Conservation (phyloP, 2,888 invertebrate genomes). For the Apeira syringaria region DNA sequence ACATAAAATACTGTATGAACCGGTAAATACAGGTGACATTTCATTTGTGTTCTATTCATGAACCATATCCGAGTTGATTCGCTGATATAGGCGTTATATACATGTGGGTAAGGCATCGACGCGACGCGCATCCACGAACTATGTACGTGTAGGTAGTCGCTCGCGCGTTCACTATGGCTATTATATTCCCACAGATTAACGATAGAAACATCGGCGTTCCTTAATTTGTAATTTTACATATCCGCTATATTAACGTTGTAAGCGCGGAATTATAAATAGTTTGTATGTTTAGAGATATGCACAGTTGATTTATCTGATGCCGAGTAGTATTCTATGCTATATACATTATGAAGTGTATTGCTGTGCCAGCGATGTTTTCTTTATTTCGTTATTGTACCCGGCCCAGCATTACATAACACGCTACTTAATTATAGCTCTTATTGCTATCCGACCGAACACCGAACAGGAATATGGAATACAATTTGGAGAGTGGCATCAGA, state of each 20-base stretch:
- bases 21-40: not conserved
- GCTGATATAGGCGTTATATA: no score
- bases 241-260: slow-evolving; percentile 8
- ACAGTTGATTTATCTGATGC: slow-evolving; percentile 22
- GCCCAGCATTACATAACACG: not conserved
- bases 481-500: not conserved
- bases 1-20: not conserved
- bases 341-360: slow-evolving; percentile 20
- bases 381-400: no score
- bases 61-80: no score
- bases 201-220: slow-evolving; percentile 14
- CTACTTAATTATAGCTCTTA: not conserved
- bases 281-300: slow-evolving; percentile 33
- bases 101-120: no score
- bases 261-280: slow-evolving; percentile 18
- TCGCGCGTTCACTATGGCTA: slow-evolving; percentile 15
- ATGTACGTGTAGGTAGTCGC: slow-evolving; percentile 30
- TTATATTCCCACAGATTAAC: slow-evolving; percentile 5
- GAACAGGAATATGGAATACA: not conserved
- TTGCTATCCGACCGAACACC: not conserved
- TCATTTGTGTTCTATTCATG: no score
- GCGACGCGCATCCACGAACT: slow-evolving; percentile 24
- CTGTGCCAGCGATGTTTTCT: slow-evolving; percentile 18
- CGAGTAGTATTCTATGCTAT: slow-evolving; percentile 19
- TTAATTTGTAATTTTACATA: slow-evolving; percentile 8